phyloP scores from a whole-genome alignment of 35 echinoderm and acorn worm genomes.

The Anneissia japonica region DNA sequence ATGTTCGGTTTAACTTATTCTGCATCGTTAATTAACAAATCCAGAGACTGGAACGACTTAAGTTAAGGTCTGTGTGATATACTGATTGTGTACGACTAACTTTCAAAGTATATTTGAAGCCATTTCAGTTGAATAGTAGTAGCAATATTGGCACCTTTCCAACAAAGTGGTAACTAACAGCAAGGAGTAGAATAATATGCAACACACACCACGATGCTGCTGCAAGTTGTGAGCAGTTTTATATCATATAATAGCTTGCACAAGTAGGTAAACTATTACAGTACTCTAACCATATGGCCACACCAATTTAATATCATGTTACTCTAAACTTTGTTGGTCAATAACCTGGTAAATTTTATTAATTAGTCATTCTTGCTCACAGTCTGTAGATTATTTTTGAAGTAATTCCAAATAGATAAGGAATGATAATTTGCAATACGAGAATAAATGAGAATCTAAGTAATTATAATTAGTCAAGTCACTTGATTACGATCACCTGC shows the following conservation, averaged over 20 bases:
- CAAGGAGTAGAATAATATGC: no score
- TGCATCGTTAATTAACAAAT: not conserved
- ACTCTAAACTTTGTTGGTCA: not conserved
- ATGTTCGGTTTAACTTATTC: not conserved
- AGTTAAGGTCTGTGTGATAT: no score
- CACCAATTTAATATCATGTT: not conserved
- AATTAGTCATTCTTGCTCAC: not conserved
- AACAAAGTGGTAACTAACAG: no score
- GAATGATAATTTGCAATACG: not conserved
- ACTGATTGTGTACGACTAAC: not conserved
- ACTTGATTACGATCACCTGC: not conserved
- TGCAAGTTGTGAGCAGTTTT: no score
- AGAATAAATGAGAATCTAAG: not conserved
- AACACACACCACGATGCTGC: no score
- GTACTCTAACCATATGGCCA: not conserved
- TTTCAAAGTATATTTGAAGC: not conserved
- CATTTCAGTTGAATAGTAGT: not conserved
- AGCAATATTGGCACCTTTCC: not conserved
- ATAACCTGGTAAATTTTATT: not conserved
- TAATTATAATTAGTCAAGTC: not conserved
- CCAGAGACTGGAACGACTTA: not conserved
- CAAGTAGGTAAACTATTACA: not conserved
- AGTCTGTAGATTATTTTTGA: not conserved
- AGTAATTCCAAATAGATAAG: not conserved
- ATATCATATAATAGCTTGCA: not conserved